These are phyloP conservation scores for Agonopterix arenella DNA, from an alignment of 2,888 invertebrate species.

Conservation along the genomic window DNA sequence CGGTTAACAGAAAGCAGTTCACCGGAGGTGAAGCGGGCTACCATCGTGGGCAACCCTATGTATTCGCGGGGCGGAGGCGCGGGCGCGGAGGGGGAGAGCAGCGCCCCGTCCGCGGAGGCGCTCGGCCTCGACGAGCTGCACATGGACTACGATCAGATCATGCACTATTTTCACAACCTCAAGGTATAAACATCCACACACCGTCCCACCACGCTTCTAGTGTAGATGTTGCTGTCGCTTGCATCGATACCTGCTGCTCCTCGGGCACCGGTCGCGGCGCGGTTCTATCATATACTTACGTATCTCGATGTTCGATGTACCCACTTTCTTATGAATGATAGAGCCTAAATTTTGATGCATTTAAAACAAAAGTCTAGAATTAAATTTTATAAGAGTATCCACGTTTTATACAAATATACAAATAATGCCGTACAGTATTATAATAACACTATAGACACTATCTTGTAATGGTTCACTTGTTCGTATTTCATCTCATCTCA, in stretches of 20 bases:
- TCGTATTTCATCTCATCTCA: conserved; percentile 19
- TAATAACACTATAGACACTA: conserved; percentile 24
- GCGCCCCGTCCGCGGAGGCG: conserved; percentile 73
- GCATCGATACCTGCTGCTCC: conserved; percentile 25
- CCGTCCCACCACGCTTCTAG: conserved; percentile 66
- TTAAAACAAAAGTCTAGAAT: conserved; percentile 52
- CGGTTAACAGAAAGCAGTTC: conserved; percentile 50
- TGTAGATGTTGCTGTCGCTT: conserved; percentile 67
- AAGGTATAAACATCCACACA: conserved; percentile 82
- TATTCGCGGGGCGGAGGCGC: conserved; percentile 79
- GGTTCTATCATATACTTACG: conserved; percentile 35
- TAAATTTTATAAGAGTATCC: conserved; percentile 62
- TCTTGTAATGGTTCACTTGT: neutral
- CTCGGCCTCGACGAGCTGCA: conserved; percentile 89
- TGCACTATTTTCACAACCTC: conserved; percentile 98
- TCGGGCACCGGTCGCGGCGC: neutral
- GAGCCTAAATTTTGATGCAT: conserved; percentile 72
- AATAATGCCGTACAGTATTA: conserved; percentile 63
- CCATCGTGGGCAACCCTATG: conserved; percentile 93
- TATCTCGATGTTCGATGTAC: conserved; percentile 52
- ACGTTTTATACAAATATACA: conserved; percentile 66
- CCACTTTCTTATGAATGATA: conserved; percentile 61
- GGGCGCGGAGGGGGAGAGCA: conserved; percentile 49
- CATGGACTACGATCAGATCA: conserved; percentile 98
- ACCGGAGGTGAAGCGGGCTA: conserved; percentile 87